phyloP scores from a whole-genome alignment of 2,797 vertebrate species.

The Pempheris klunzingeri region DNA sequence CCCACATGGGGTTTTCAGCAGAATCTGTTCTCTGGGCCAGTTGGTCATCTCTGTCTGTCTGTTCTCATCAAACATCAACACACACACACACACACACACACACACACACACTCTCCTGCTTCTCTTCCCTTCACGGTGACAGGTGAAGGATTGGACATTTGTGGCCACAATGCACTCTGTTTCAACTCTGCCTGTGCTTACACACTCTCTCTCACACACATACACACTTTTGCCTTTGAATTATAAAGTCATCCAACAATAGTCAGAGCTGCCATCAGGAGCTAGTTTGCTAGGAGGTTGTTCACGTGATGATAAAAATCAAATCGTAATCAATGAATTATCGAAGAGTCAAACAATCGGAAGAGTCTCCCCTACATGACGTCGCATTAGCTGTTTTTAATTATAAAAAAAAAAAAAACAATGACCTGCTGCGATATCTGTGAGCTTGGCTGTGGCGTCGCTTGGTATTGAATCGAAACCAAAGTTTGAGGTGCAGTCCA shows the following conservation, averaged over 20 bases:
- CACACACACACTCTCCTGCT: not conserved
- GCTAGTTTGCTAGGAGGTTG: not conserved
- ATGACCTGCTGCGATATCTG: not conserved
- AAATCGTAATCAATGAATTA: no score
- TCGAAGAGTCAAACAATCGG: no score
- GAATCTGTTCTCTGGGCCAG: constrained; percentile 49
- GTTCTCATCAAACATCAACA: constrained; percentile 34
- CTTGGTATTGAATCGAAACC: not conserved
- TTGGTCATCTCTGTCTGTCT: constrained; percentile 50
- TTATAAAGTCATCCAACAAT: no score
- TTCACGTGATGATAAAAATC: no score
- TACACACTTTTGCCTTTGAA: not conserved
- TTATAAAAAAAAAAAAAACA: not conserved
- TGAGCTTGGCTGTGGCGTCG: not conserved
- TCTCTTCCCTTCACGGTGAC: not conserved
- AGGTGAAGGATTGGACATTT: constrained; percentile 18
- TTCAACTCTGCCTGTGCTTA: constrained; percentile 7
- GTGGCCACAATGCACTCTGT: not conserved
- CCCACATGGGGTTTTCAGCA: constrained; percentile 6
- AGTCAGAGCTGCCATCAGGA: not conserved
- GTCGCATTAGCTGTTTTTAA: not conserved
- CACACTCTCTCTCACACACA: not conserved
- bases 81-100: constrained; percentile 24
- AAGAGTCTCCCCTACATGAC: not conserved
- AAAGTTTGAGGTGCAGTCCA: not conserved